A percentile compares a stretch with the other conserved stretches of the same genome.
These are phyloP conservation scores for Cephus pygmeus DNA, from an alignment of 2,888 invertebrate genomes.

Conservation along the genomic window DNA sequence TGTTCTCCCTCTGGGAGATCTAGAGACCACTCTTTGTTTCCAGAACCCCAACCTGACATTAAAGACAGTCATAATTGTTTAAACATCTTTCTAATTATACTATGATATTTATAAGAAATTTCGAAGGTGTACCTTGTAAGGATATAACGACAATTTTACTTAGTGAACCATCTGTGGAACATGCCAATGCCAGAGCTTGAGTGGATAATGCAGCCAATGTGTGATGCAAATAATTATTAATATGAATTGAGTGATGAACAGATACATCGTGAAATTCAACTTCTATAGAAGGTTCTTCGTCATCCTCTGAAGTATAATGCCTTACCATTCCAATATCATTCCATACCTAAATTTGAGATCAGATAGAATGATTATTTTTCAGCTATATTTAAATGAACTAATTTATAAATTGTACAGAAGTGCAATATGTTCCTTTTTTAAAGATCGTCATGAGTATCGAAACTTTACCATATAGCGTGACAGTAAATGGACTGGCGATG, in stretches of 20 bases:
- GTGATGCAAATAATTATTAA: slow-evolving; percentile 87
- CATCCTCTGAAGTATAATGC: slow-evolving; percentile 80
- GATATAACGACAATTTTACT: slow-evolving; percentile 68
- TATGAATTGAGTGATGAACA: slow-evolving; percentile 88
- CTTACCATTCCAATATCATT: slow-evolving; percentile 93
- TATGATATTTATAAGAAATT: not conserved
- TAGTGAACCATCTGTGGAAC: slow-evolving; percentile 69
- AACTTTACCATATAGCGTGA: slow-evolving; percentile 77
- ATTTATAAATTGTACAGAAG: slow-evolving; percentile 53
- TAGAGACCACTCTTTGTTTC: slow-evolving; percentile 88
- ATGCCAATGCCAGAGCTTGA: slow-evolving; percentile 82
- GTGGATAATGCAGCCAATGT: slow-evolving; percentile 88
- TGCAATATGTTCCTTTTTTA: slow-evolving; percentile 88
- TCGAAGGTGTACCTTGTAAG: slow-evolving; percentile 48
- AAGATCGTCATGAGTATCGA: slow-evolving; percentile 88
- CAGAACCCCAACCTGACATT: slow-evolving; percentile 68
- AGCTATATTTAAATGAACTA: not conserved
- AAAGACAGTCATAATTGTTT: not conserved
- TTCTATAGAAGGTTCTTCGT: slow-evolving; percentile 75
- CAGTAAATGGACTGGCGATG: slow-evolving; percentile 86
- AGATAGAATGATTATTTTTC: not conserved
- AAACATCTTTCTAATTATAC: not conserved
- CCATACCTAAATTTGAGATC: slow-evolving; percentile 75
- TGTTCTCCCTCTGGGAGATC: slow-evolving; percentile 84
- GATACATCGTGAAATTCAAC: slow-evolving; percentile 95